These are phyloP conservation scores for Turritopsis rubra DNA, from an alignment of 30 jellyfish, hydroid and myxozoan species.

Conservation along the genomic window DNA sequence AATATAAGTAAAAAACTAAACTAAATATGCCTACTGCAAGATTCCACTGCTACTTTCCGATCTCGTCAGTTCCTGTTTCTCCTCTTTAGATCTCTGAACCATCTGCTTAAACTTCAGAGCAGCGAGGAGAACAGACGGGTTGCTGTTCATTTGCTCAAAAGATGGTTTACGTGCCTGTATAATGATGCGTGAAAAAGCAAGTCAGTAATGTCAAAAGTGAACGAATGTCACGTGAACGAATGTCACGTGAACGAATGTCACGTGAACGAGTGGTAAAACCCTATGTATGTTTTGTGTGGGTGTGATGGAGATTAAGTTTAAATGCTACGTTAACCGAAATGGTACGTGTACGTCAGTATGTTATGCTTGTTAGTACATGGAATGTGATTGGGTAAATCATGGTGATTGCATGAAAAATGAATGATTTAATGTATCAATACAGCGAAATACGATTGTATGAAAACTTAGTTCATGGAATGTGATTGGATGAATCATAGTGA, in stretches of 20 bases:
- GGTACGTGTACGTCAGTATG: too few species aligned
- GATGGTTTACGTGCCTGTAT: conserved; percentile 18
- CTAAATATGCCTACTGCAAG: conserved; percentile 12
- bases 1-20: background rate
- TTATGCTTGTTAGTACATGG: too few species aligned
- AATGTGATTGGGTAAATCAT: background rate
- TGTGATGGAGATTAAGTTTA: too few species aligned
- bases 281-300: too few species aligned
- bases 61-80: conserved; percentile 5
- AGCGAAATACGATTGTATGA: background rate
- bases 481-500: background rate
- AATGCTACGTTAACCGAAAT: too few species aligned
- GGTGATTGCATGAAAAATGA: too few species aligned
- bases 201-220: background rate
- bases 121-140: conserved; percentile 31
- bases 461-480: too few species aligned
- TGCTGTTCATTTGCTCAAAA: background rate
- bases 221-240: too few species aligned
- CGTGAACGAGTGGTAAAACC: too few species aligned
- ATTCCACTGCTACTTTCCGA: conserved; percentile 27
- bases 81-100: background rate
- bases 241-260: too few species aligned
- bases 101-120: conserved; percentile 26
- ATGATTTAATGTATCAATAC: background rate
- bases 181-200: background rate